phyloP scores from a whole-genome alignment of 2,113 vertebrate species.

The Carassius carassius region DNA sequence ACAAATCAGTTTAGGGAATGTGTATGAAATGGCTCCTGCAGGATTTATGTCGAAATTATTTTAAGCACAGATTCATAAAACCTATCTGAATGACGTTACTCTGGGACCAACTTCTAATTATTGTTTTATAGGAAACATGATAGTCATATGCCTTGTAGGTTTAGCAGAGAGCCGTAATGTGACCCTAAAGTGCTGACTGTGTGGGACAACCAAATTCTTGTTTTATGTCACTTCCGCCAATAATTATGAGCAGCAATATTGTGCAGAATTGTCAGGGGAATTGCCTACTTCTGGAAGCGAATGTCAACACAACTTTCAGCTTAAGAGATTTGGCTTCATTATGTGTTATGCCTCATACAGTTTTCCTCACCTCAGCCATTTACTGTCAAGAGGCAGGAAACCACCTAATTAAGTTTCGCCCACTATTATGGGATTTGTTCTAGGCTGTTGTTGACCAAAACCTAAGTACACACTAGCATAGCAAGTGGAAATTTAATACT shows the following conservation, averaged over 20 bases:
- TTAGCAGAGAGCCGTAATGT: not conserved
- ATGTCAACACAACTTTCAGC: slow-evolving; percentile 24
- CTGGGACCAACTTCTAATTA: slow-evolving; percentile 10
- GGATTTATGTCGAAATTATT: slow-evolving; percentile 37
- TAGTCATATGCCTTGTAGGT: not conserved
- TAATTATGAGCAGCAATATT: slow-evolving; percentile 37
- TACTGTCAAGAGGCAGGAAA: not conserved
- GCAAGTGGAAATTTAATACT: not conserved
- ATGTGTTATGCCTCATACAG: not conserved
- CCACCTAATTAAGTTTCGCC: slow-evolving; percentile 16
- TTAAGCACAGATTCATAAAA: slow-evolving; percentile 18
- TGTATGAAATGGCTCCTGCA: slow-evolving; percentile 35
- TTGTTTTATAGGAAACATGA: not conserved
- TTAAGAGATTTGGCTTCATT: slow-evolving; percentile 22
- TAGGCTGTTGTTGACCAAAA: slow-evolving; percentile 1
- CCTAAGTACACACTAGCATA: not conserved
- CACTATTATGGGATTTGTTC: slow-evolving; percentile 12
- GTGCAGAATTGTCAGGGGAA: slow-evolving; percentile 20
- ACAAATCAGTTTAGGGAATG: slow-evolving; percentile 46
- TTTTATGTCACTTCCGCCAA: slow-evolving; percentile 31
- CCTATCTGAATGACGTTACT: not conserved
- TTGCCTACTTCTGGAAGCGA: slow-evolving; percentile 1
- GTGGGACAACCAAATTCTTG: slow-evolving; percentile 3
- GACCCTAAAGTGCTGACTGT: slow-evolving; percentile 13
- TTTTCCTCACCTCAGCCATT: slow-evolving; percentile 32